phyloP scores from a whole-genome alignment of 1,140 invertebrate genomes.

The Acromyrmex heyeri region DNA sequence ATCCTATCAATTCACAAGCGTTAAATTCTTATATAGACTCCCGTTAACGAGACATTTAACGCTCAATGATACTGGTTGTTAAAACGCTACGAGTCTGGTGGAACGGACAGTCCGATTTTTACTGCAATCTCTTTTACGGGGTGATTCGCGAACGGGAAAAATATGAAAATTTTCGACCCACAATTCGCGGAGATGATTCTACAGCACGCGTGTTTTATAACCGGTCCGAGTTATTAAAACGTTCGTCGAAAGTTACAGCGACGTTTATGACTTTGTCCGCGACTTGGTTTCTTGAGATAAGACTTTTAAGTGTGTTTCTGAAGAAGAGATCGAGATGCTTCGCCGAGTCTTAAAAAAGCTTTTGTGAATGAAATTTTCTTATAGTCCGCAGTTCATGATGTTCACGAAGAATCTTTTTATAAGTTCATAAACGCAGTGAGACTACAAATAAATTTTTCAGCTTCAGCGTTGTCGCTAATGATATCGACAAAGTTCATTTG shows the following conservation, averaged over 20 bases:
- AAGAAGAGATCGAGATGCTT: background rate
- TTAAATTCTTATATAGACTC: slow-evolving; percentile 52
- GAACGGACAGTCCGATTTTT: slow-evolving; percentile 31
- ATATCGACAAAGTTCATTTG: background rate
- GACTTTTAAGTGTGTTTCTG: slow-evolving; percentile 3
- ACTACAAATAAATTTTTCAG: background rate
- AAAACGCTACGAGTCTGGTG: background rate
- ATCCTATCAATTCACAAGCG: background rate
- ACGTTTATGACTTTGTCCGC: slow-evolving; percentile 31
- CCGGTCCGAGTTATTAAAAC: slow-evolving; percentile 45
- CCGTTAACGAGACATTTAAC: slow-evolving; percentile 50
- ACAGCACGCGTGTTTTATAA: slow-evolving; percentile 29
- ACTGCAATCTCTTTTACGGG: slow-evolving; percentile 14
- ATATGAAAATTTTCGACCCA: slow-evolving; percentile 62
- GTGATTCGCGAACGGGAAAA: background rate
- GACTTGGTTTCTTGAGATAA: slow-evolving; percentile 29
- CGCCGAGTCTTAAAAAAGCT: background rate
- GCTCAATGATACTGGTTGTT: slow-evolving; percentile 1
- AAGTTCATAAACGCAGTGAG: background rate
- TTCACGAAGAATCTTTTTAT: background rate
- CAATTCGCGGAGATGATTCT: slow-evolving; percentile 26
- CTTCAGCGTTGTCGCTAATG: background rate
- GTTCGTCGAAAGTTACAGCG: slow-evolving; percentile 17
- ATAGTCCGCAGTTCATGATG: background rate
- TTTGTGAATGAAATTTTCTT: background rate